Conservation (phyloP, 2,113 vertebrate species). For the Rostratula benghalensis region DNA sequence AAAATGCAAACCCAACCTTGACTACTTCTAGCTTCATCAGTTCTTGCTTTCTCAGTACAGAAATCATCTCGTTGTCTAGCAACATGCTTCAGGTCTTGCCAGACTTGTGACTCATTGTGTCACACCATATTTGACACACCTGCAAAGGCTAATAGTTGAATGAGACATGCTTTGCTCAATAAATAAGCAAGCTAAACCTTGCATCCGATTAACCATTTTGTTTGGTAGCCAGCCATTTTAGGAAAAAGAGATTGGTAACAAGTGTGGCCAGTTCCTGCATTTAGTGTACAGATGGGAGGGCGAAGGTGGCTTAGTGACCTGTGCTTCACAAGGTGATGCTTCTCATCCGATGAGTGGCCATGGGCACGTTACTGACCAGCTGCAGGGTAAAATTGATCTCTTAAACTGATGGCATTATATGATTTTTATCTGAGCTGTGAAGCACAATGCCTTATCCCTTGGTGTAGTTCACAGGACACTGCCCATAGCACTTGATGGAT, state of each 20-base stretch:
- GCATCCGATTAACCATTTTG: not conserved
- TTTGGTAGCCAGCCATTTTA: not conserved
- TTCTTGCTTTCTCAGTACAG: not conserved
- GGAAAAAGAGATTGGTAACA: not conserved
- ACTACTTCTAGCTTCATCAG: not conserved
- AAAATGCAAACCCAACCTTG: not conserved
- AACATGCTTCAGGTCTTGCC: not conserved
- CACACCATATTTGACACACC: not conserved
- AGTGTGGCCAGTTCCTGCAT: not conserved
- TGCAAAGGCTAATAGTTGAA: not conserved
- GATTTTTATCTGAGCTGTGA: not conserved
- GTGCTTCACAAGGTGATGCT: not conserved
- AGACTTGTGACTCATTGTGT: not conserved
- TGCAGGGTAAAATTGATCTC: not conserved
- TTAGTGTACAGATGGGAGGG: not conserved
- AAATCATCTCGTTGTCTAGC: not conserved
- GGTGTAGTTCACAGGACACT: slow-evolving; percentile 3
- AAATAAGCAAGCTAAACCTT: not conserved
- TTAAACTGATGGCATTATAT: not conserved
- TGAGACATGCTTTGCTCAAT: not conserved
- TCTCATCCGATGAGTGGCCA: not conserved
- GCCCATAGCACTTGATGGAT: not conserved
- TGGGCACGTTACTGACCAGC: not conserved
- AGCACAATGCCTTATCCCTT: not conserved
- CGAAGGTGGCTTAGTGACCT: not conserved